Evolutionary conservation across 2,888 invertebrate species (phyloP), one percentile per base, ranked within the genome.

Genomic region (Uloborus plumipes): DNA sequence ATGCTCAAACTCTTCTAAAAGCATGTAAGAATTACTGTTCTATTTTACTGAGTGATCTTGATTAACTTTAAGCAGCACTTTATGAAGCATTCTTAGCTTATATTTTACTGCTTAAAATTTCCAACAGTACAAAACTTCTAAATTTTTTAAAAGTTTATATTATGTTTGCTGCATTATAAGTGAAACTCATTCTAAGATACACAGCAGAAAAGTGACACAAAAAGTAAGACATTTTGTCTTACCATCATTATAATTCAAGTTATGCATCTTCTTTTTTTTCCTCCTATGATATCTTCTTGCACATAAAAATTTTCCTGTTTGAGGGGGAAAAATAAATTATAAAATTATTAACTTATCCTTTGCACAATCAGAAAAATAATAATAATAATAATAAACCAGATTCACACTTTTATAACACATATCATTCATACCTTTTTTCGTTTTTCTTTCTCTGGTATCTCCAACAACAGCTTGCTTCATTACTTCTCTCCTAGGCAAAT

Each of bases 211-310:
- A 39, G 39, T 39, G 39, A 39, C 3, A 39, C 39, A 39, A 39
- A 39, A 39, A 11, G 39, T 9, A 39, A 39, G 3, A 39, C 9
- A 39, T 11, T 39, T 39, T 39, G 1, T 39, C 47, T 94, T 94
- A 84, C 95, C 95, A 89, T 96, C 95, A 85, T 86, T 87, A 64
- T 85, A 86, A 59, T 86, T 86, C 4, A 87, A 85, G 79, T 87
- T 88, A 61, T 95, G 95, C 88, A 93, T 93, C 91, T 96, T 97
- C 86, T 88, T 88, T 91, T 88, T 88, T 91, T 89, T 90, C 85
- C 90, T 90, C 89, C 95, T 93, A 86, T 94, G 93, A 76, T 94
- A 94, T 87, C 95, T 95, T 89, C 94, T 94, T 64, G 96, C 96
- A 90, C 97, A 97, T 26, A 97, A 91, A 87, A 97, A 91, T 66